Evolutionary conservation across 2,888 invertebrate genomes (phyloP).

Genomic region (Anorthoa munda): DNA sequence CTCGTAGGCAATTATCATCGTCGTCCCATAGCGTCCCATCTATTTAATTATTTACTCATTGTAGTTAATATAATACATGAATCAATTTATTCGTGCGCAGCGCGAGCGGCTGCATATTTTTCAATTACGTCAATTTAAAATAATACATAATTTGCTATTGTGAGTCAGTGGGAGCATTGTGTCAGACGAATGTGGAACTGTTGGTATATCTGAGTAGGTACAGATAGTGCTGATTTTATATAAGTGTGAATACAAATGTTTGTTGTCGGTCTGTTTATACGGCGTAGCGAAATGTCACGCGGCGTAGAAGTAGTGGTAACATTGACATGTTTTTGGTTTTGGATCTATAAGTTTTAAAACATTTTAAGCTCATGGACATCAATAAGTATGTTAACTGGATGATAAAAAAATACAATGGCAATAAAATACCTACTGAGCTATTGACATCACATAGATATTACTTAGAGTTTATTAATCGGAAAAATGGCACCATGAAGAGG

Average conservation of each 20-base stretch:
- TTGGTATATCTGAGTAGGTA: conserved; percentile 63
- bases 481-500: no score
- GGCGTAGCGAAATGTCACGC: conserved; percentile 48
- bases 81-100: conserved; percentile 88
- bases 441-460: no score
- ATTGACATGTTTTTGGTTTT: not conserved
- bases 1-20: conserved; percentile 58
- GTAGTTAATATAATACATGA: conserved; percentile 85
- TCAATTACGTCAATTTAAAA: conserved; percentile 91
- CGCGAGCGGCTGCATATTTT: conserved; percentile 90
- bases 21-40: conserved; percentile 55
- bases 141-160: conserved; percentile 91
- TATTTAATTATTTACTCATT: conserved; percentile 75
- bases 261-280: conserved; percentile 42
- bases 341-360: not conserved
- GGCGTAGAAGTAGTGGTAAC: not conserved
- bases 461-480: no score
- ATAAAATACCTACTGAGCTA: not conserved
- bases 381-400: not conserved
- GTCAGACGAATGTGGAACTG: conserved; percentile 73
- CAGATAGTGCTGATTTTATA: conserved; percentile 69
- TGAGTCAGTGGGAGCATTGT: conserved; percentile 89
- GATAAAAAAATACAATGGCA: not conserved
- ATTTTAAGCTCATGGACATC: not conserved
- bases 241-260: conserved; percentile 34